A percentile compares a stretch with the other conserved stretches of the same genome.
Conservation (phyloP, 2,888 invertebrate species). For the Rhingia rostrata region DNA sequence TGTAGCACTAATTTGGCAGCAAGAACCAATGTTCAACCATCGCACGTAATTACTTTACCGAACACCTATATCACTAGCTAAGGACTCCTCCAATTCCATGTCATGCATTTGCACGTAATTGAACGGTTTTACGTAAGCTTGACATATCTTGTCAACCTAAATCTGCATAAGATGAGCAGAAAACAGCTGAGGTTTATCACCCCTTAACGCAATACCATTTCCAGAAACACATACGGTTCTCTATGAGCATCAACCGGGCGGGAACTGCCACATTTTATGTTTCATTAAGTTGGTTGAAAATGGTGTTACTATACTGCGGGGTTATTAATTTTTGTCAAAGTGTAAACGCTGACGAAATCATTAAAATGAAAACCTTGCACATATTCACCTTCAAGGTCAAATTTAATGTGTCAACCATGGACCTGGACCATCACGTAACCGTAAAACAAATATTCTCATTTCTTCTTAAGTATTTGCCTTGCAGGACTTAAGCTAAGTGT, state of each 20-base stretch:
- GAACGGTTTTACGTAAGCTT: neutral
- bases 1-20: too few relatives aligned
- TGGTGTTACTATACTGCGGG: conserved; percentile 5
- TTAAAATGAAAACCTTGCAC: conserved; percentile 15
- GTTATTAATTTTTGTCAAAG: conserved; percentile 36
- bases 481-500: conserved; percentile 56
- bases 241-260: neutral
- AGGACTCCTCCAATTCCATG: neutral
- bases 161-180: conserved; percentile 1
- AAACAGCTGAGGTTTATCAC: neutral
- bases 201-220: neutral
- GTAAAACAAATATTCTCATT: conserved; percentile 42
- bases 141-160: neutral
- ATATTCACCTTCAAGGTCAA: conserved; percentile 33
- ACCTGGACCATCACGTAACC: conserved; percentile 14
- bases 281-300: conserved; percentile 31
- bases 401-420: conserved; percentile 12
- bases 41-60: too few relatives aligned
- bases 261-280: conserved; percentile 29
- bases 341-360: conserved; percentile 23
- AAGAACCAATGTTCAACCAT: too few relatives aligned
- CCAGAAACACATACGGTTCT: conserved; percentile 13
- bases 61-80: too few relatives aligned
- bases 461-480: conserved; percentile 17
- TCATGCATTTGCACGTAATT: neutral